A percentile compares a stretch with the other conserved stretches of the same genome.
Evolutionary conservation across 2,113 vertebrate species (phyloP).

Genomic region (Copsychus sechellarum): DNA sequence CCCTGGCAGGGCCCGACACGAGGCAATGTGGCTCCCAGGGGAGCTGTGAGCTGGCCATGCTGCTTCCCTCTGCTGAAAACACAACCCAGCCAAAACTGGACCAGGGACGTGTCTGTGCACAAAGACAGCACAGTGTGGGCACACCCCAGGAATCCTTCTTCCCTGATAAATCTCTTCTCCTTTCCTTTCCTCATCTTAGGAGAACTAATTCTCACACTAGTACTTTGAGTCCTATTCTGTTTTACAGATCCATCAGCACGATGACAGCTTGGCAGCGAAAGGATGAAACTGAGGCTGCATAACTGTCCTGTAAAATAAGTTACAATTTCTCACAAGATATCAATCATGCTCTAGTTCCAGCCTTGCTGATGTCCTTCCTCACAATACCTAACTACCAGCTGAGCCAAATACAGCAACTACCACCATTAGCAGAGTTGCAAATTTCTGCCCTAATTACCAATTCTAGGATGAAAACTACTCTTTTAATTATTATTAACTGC

Average conservation of each 20-base stretch:
- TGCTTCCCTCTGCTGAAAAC: background rate
- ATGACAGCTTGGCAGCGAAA: background rate
- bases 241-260: background rate
- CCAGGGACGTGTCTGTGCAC: fast-evolving
- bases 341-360: constrained; percentile 26
- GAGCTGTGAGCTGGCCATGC: fast-evolving
- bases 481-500: background rate
- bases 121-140: fast-evolving
- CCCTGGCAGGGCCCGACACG: background rate
- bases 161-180: background rate
- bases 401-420: background rate
- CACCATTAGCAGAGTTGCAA: constrained; percentile 8
- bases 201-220: background rate
- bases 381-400: background rate
- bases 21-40: background rate
- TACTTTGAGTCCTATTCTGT: background rate
- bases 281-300: background rate
- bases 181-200: background rate
- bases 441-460: constrained; percentile 52
- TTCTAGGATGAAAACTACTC: background rate
- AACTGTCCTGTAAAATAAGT: background rate
- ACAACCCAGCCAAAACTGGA: fast-evolving
- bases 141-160: fast-evolving
- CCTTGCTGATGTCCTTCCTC: background rate
- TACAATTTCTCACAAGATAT: constrained; percentile 1